Evolutionary conservation across 2,888 invertebrate genomes (phyloP).

Genomic region (Gastrophysa polygoni): DNA sequence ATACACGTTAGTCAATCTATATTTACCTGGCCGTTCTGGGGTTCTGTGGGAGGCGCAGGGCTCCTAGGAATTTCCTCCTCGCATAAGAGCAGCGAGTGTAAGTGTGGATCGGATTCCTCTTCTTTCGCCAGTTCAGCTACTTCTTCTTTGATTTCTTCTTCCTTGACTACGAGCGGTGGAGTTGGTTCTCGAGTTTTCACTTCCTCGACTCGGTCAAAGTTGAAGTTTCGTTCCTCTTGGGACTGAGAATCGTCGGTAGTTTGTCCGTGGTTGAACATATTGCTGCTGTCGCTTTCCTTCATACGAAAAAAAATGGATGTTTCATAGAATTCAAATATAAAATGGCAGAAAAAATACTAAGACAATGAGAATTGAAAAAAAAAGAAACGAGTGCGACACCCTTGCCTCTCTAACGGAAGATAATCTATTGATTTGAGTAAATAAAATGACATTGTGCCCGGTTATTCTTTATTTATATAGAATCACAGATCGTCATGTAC

Average conservation of each 20-base stretch:
- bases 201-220: constrained; percentile 49
- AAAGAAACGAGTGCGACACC: too few relatives aligned
- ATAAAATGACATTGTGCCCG: too few relatives aligned
- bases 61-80: constrained; percentile 92
- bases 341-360: too few relatives aligned
- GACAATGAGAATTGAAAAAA: too few relatives aligned
- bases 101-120: constrained; percentile 64
- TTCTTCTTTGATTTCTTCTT: constrained; percentile 33
- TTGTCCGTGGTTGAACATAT: constrained; percentile 39
- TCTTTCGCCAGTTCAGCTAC: constrained; percentile 38
- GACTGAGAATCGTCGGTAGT: constrained; percentile 49
- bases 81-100: constrained; percentile 77
- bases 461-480: too few relatives aligned
- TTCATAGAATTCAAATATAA: too few relatives aligned
- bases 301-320: constrained; percentile 2
- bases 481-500: too few relatives aligned
- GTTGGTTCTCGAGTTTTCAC: constrained; percentile 10
- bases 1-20: too few relatives aligned
- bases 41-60: constrained; percentile 71
- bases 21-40: constrained; percentile 16
- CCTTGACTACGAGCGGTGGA: constrained; percentile 11
- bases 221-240: constrained; percentile 51
- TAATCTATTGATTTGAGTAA: too few relatives aligned
- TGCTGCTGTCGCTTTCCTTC: constrained; percentile 48
- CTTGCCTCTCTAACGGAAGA: too few relatives aligned